Evolutionary conservation across 2,797 vertebrate species (phyloP).

Genomic region (Choloepus didactylus): DNA sequence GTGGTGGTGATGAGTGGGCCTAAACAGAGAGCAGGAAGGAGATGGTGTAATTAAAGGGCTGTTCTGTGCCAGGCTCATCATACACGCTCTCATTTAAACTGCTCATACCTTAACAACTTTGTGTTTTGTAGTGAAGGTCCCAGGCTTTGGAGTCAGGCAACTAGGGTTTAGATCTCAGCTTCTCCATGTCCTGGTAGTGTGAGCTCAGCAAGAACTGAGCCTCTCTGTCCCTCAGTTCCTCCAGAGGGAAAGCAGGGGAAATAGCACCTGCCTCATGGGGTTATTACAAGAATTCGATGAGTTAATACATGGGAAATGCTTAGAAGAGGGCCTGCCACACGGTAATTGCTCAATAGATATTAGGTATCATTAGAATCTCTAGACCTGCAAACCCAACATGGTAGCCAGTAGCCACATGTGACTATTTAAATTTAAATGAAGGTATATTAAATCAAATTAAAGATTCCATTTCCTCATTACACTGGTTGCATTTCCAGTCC

Average conservation of each 20-base stretch:
- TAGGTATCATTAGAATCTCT: not conserved
- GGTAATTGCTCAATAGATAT: not conserved
- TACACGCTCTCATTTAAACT: not conserved
- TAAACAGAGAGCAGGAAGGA: not conserved
- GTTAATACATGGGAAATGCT: not conserved
- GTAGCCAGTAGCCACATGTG: fast-evolving
- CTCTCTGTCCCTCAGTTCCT: not conserved
- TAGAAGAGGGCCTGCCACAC: not conserved
- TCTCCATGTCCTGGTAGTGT: not conserved
- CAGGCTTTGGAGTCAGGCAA: not conserved
- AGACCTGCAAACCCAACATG: not conserved
- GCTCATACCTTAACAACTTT: not conserved
- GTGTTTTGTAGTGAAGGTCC: not conserved
- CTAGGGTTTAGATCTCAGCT: not conserved
- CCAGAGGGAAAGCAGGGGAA: not conserved
- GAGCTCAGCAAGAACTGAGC: not conserved
- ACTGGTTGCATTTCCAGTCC: not conserved
- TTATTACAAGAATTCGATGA: not conserved
- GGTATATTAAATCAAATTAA: not conserved
- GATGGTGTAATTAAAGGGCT: not conserved
- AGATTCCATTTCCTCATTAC: not conserved
- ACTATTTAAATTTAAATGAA: not conserved
- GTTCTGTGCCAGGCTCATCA: not conserved
- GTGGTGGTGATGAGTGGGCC: not conserved
- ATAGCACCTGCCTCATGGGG: not conserved